These are phyloP conservation scores for Tinea semifulvella DNA, from an alignment of 2,888 invertebrate species.

Conservation along the genomic window DNA sequence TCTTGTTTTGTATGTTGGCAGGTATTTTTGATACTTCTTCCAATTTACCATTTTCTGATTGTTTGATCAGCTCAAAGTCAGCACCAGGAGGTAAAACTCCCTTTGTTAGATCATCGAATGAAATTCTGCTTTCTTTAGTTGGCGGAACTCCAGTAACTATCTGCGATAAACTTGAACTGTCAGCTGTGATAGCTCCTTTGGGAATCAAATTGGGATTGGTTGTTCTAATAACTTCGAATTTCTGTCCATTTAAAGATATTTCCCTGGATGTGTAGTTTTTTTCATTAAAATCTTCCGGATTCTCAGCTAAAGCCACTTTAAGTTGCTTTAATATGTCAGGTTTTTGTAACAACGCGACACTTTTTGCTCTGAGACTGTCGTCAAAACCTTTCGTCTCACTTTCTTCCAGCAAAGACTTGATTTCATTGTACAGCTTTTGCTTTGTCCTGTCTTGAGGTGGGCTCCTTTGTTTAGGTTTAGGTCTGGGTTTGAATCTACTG, in stretches of 20 bases:
- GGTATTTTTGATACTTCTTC: constrained; percentile 73
- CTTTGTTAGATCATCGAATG: constrained; percentile 81
- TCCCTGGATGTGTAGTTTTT: constrained; percentile 79
- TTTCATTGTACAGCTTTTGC: constrained; percentile 67
- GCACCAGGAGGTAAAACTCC: constrained; percentile 81
- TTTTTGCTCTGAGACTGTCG: constrained; percentile 54
- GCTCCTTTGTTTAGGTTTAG: constrained; percentile 41
- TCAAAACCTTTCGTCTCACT: constrained; percentile 67
- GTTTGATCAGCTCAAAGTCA: constrained; percentile 83
- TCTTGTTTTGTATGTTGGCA: constrained; percentile 66
- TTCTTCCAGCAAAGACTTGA: constrained; percentile 62
- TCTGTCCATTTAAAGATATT: constrained; percentile 78
- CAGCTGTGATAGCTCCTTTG: constrained; percentile 64
- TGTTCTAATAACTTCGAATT: constrained; percentile 76
- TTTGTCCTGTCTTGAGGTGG: constrained; percentile 62
- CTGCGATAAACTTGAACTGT: constrained; percentile 47
- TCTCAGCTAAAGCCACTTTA: constrained; percentile 76
- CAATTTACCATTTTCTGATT: constrained; percentile 75
- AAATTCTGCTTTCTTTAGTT: constrained; percentile 69
- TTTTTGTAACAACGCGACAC: constrained; percentile 69
- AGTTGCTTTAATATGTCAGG: constrained; percentile 79
- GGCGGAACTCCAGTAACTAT: constrained; percentile 46
- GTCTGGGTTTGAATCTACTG: constrained; percentile 40
- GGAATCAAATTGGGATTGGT: constrained; percentile 74
- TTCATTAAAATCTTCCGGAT: constrained; percentile 69